Base-by-base conservation (phyloP, 2,888 invertebrate genomes). In the Lycia hirtaria region DNA sequence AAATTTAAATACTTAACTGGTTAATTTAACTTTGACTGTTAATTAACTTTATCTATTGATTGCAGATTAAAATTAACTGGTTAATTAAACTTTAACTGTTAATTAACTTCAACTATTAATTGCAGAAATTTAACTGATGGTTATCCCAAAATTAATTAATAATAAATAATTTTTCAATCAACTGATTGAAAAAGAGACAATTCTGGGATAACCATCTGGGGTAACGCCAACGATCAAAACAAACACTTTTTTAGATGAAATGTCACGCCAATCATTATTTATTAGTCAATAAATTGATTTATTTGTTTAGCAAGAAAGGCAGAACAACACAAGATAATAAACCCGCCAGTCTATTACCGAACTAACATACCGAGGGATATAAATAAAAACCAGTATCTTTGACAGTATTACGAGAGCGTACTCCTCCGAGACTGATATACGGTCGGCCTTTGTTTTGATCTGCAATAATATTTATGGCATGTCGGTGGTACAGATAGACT, bases 301-400 rank as follows among this genome's bases (percentile, higher is more conserved):
- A n/a, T 14, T 22, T 22, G 22, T 45, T 33, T 22, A 33, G 4
- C 22, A 33, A 9, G 7, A 19, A 22, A 33, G 19, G 30, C 10
- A 3, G 41, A 41, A 20, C 24, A 45, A 24, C 47, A 33, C 14
- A 14, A 22, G 45, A 38, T 49, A 40, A 50, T 50, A 50, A 40
- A 40, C 49, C 48, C 17, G 37, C 26, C 28, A 49, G 49, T 49
- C 49, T 49, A 49, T 49, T 38, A 49, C 49, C 37, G 38, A 51
- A 40, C 56, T 33, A 47, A 57, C 51, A 56, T 48, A 52, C 45
- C 62, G 55, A 47, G 37, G 56, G 53, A 52, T 52, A 65, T 65
- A 64, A 61, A 68, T 65, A 64, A 66, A 60, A 66, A 60, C 45
- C 55, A 51, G 61, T 66, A 66, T 63, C 66, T 68, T 66, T 66